Evolutionary conservation across 2,888 invertebrate species (phyloP).

Genomic region (Heliconius ethilla): DNA sequence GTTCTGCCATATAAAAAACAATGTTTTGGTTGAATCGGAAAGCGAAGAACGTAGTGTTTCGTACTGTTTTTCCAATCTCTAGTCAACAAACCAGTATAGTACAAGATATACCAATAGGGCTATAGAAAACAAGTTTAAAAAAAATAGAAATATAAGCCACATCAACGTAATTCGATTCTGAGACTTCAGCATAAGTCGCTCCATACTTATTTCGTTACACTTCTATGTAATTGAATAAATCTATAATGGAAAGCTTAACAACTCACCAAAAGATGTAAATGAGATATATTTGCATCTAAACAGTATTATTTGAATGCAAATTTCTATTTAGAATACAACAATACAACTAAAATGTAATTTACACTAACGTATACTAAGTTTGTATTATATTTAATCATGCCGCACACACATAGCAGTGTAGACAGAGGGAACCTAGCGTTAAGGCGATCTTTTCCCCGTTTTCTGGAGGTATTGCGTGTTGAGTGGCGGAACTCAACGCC

Average conservation of each 20-base stretch:
- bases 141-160: neutral
- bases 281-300: constrained; percentile 2
- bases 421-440: neutral
- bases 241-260: constrained; percentile 8
- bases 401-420: neutral
- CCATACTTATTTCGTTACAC: neutral
- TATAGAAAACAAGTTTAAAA: too few relatives aligned
- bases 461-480: neutral
- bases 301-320: constrained; percentile 16
- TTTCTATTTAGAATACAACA: neutral
- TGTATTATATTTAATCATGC: neutral
- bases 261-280: neutral
- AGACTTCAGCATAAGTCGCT: too few relatives aligned
- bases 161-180: too few relatives aligned
- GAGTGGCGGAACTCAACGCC: neutral
- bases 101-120: too few relatives aligned
- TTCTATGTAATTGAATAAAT: neutral
- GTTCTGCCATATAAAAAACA: too few relatives aligned
- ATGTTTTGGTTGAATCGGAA: too few relatives aligned
- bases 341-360: neutral
- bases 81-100: too few relatives aligned
- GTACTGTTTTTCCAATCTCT: too few relatives aligned
- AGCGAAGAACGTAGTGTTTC: too few relatives aligned
- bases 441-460: neutral
- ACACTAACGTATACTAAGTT: neutral